Evolutionary conservation across 2,888 invertebrate genomes (phyloP), one percentile per base, ranked within the genome.

Genomic region (Acronicta psi): DNA sequence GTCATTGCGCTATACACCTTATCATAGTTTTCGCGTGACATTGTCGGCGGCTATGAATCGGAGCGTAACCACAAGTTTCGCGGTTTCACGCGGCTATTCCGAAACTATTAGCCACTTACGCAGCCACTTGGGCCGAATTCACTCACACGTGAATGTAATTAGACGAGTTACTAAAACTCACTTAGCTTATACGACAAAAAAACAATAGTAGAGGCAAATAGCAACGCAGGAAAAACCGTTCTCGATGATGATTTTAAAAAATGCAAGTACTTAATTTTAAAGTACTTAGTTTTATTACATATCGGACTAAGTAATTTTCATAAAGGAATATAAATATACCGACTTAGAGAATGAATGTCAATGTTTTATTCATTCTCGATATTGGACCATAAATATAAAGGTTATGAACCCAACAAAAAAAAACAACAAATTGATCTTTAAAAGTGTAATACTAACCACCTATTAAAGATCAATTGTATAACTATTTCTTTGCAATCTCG

Each of bases 21-120:
- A 47, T 42, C 43, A 59, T 54, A 41, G 45, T 76, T 75, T 65
- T 59, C 17, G 61, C 56, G 59, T 77, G 79, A 75, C 77, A 77
- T 75, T 80, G 72, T 59, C 62, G 52, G 55, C 59, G 64, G 50
- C 58, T 52, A 59, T n/a, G 71, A 51, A 79, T 67, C 78, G 75
- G 77, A 79, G 80, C 82, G 75, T 75, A 69, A 61, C 75, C 62
- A 73, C 53, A 17, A 54, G 58, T 63, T 71, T 75, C 66, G 53
- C 66, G 71, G 79, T 82, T 83, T 80, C 77, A 79, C 79, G 77
- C 54, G 58, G 42, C 34, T 11, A 46, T 62, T 60, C 59, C 59
- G 62, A 71, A 67, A 69, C 54, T 44, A 53, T 40, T 46, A 40
- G 61, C 38, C 55, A 49, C 54, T 75, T 65, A 73, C 62, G 56